These are phyloP conservation scores for Melipona beecheii DNA, from an alignment of 2,888 invertebrate genomes.

Conservation along the genomic window DNA sequence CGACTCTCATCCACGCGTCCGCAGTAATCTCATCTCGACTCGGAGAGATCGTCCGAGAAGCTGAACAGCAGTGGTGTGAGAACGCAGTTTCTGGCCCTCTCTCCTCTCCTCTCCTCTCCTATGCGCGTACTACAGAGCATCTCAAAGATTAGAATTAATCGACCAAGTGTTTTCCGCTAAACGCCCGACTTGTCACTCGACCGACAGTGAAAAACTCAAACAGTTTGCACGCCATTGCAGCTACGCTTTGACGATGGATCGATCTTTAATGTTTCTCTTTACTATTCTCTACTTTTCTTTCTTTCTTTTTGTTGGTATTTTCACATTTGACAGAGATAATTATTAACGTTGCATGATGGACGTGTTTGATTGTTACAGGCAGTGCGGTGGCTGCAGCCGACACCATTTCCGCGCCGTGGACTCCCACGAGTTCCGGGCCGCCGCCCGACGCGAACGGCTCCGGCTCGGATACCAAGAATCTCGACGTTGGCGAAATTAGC, in stretches of 20 bases:
- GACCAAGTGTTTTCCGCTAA: no score
- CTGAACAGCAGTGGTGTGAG: no score
- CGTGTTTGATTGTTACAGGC: conserved; percentile 84
- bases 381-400: conserved; percentile 91
- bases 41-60: no score
- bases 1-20: background rate
- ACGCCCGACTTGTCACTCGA: no score
- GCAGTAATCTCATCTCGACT: background rate
- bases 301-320: background rate
- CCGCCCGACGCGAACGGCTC: conserved; percentile 96
- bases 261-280: no score
- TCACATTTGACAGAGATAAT: background rate
- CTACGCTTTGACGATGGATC: no score
- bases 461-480: conserved; percentile 95
- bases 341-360: conserved; percentile 1
- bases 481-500: conserved; percentile 96
- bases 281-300: no score
- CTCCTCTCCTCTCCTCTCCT: no score
- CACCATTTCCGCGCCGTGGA: conserved; percentile 99
- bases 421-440: conserved; percentile 93
- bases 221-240: no score
- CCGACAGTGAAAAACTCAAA: no score
- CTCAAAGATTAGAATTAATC: no score
- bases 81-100: no score
- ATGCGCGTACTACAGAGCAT: background rate